phyloP scores from a whole-genome alignment of 2,888 invertebrate species.

The Apotomis betuletana region DNA sequence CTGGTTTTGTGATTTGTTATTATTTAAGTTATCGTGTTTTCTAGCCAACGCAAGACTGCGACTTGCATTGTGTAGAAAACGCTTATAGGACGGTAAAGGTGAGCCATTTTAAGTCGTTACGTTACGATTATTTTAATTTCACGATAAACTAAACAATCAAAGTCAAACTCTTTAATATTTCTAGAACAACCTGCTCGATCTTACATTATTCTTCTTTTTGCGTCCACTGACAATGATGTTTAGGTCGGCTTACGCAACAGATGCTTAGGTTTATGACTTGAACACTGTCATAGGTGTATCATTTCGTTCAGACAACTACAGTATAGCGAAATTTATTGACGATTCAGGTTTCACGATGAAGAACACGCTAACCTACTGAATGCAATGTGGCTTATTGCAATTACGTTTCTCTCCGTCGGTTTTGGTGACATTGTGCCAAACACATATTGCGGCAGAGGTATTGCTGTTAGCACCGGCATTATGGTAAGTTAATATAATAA shows the following conservation, averaged over 20 bases:
- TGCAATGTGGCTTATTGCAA: conserved; percentile 99
- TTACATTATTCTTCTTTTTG: conserved; percentile 58
- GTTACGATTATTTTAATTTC: conserved; percentile 55
- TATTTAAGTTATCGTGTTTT: conserved; percentile 46
- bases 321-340: conserved; percentile 79
- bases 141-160: conserved; percentile 70
- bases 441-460: conserved; percentile 99
- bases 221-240: conserved; percentile 50
- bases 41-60: conserved; percentile 66
- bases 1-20: conserved; percentile 26
- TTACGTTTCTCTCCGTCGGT: conserved; percentile 99
- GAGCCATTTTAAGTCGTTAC: conserved; percentile 81
- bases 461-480: conserved; percentile 99
- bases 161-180: conserved; percentile 80
- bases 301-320: conserved; percentile 42
- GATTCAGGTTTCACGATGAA: conserved; percentile 97
- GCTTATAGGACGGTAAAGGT: conserved; percentile 75
- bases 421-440: conserved; percentile 99
- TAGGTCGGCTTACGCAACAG: conserved; percentile 31
- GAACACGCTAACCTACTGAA: conserved; percentile 99
- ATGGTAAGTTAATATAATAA: conserved; percentile 92
- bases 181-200: conserved; percentile 51
- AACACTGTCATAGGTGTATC: conserved; percentile 24
- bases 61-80: conserved; percentile 70
- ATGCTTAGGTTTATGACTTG: conserved; percentile 25